phyloP scores from a whole-genome alignment of 2,113 vertebrate species.

The Actinemys pallida region DNA sequence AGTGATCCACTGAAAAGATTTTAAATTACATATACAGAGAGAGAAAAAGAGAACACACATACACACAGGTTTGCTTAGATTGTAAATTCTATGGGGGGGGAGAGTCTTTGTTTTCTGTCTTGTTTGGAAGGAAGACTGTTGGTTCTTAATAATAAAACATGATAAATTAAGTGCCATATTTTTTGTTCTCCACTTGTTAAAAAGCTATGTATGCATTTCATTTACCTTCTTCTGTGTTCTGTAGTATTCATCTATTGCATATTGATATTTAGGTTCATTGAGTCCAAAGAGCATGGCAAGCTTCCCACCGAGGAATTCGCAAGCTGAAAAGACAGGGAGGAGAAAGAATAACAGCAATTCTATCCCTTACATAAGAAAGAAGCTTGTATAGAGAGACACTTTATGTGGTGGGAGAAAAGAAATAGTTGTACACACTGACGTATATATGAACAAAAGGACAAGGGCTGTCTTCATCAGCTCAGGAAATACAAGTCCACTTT shows the following conservation, averaged over 20 bases:
- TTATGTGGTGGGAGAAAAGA: not conserved
- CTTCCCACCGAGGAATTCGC: conserved; percentile 81
- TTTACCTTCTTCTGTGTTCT: conserved; percentile 54
- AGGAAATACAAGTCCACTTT: not conserved
- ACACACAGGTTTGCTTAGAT: not conserved
- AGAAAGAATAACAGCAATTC: not conserved
- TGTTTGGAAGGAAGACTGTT: not conserved
- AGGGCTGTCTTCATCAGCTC: not conserved
- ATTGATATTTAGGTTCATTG: conserved; percentile 81
- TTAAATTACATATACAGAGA: not conserved
- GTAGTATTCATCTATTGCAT: conserved; percentile 73
- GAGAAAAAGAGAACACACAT: not conserved
- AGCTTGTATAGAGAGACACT: not conserved
- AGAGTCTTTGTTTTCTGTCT: not conserved
- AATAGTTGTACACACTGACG: not conserved
- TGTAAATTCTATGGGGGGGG: not conserved
- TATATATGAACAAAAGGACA: not conserved
- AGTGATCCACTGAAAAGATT: not conserved
- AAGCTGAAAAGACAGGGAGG: conserved; percentile 68
- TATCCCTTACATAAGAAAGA: not conserved
- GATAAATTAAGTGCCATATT: not conserved
- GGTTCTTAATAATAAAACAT: not conserved
- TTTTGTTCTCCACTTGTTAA: not conserved
- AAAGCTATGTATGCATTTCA: not conserved
- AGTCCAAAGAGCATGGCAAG: conserved; percentile 79